Conservation (phyloP, 2,113 vertebrate species). For the Grallaria varia region DNA sequence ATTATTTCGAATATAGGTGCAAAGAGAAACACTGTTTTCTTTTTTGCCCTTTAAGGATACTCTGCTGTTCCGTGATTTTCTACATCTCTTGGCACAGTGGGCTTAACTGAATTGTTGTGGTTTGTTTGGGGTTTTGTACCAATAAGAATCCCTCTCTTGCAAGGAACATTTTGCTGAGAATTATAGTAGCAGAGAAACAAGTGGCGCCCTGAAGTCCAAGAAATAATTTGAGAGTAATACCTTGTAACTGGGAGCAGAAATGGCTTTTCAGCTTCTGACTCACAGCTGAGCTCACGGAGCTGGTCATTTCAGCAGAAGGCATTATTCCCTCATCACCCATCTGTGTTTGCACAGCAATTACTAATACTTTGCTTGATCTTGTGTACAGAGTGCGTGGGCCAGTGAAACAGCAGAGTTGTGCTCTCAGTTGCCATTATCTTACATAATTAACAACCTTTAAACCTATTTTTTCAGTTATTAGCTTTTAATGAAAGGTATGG, state of each 20-base stretch:
- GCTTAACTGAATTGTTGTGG: neutral
- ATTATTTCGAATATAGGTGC: neutral
- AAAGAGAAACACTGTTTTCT: neutral
- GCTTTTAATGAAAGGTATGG: neutral
- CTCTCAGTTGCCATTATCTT: neutral
- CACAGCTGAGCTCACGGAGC: neutral
- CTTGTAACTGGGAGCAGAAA: neutral
- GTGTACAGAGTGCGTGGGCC: neutral
- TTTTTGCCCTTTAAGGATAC: neutral
- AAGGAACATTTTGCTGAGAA: neutral
- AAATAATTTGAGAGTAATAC: neutral
- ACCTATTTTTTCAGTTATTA: neutral
- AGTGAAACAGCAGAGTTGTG: neutral
- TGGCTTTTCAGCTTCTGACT: neutral
- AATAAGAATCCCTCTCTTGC: neutral
- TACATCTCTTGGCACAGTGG: neutral
- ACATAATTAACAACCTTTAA: neutral
- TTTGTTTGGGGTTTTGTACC: neutral
- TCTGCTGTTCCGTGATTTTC: neutral
- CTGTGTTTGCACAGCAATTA: slow-evolving; percentile 16
- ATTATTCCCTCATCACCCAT: neutral
- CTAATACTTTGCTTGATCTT: neutral
- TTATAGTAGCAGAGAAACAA: neutral
- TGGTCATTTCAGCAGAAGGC: neutral
- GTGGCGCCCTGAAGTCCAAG: neutral